Base-by-base conservation (phyloP, 2,113 vertebrate genomes). In the Labeo rohita region DNA sequence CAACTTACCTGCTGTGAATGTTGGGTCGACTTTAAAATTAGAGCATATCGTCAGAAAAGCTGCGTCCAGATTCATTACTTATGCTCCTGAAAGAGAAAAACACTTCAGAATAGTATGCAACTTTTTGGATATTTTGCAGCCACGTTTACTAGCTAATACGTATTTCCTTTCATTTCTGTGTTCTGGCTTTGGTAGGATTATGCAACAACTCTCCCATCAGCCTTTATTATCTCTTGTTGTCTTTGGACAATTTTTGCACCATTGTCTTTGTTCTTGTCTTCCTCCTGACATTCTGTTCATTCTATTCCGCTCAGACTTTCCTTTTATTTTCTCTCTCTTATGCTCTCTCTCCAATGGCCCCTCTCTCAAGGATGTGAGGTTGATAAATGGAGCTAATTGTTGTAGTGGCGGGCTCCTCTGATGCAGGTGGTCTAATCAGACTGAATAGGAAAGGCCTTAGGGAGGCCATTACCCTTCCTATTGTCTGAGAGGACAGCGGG, bases 321-420 rank as follows among this genome's bases (percentile, higher is more conserved):
- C 76, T 21, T 43, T 8, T 34, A 79, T 72, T 65, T 47, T 76
- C 50, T 79, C 70, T 70, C 49, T 84, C 61, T 83, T n/a, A 4
- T 13, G 6, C 21, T 16, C 80, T 82, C 74, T 74, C 84, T 79
- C 70, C 66, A 12, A 80, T 68, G 13, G 21, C 43, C 43, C 28
- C 45, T 39, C 39, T 72, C 86, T 84, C 84, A 89, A 78, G 89
- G 90, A 92, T 90, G 92, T 90, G 91, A 90, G 91, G 90, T 93
- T 95, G 95, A 95, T 94, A 93, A 95, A 95, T 95, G 92, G 92
- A 94, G 92, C 93, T 95, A 94, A 95, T 95, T 95, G 95, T 94
- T 94, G 94, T 93, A 93, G 92, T 90, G 93, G 92, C 91, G 85
- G 91, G 91, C 91, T 89, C 92, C 92, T 89, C 91, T 92, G 92